Conservation (phyloP, 2,113 vertebrate genomes). For the Carassius gibelio region DNA sequence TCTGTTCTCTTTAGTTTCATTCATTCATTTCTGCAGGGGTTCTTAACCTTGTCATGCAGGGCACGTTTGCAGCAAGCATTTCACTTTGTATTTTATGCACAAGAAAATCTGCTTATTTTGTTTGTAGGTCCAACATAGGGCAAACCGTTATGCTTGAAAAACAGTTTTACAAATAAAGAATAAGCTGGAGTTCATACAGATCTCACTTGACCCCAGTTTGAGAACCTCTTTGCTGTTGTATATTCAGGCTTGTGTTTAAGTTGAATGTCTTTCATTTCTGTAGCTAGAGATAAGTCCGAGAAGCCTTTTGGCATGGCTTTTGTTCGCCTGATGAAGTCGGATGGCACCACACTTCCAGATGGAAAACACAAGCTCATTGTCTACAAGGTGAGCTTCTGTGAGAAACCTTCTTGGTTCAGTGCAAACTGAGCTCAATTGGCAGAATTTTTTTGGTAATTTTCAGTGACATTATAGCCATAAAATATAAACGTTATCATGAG, state of each 20-base stretch:
- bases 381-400: constrained; percentile 82
- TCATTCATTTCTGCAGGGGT: background rate
- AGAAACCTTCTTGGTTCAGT: background rate
- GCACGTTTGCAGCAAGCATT: background rate
- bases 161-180: background rate
- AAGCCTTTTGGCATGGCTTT: constrained; percentile 92
- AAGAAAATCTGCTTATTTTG: background rate
- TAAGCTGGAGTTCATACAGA: background rate
- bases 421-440: background rate
- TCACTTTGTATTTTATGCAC: background rate
- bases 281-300: constrained; percentile 94
- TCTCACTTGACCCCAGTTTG: background rate
- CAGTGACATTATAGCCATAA: no score
- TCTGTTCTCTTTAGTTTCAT: background rate
- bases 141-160: background rate
- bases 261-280: constrained; percentile 43
- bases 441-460: background rate
- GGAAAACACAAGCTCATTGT: constrained; percentile 88
- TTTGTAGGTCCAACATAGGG: background rate
- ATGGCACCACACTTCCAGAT: constrained; percentile 90
- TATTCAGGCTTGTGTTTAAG: background rate
- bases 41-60: background rate
- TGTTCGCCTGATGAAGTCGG: constrained; percentile 88
- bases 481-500: no score
- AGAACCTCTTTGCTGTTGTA: background rate